Evolutionary conservation across 1,140 invertebrate species (phyloP).

Genomic region (Nylanderia fulva): DNA sequence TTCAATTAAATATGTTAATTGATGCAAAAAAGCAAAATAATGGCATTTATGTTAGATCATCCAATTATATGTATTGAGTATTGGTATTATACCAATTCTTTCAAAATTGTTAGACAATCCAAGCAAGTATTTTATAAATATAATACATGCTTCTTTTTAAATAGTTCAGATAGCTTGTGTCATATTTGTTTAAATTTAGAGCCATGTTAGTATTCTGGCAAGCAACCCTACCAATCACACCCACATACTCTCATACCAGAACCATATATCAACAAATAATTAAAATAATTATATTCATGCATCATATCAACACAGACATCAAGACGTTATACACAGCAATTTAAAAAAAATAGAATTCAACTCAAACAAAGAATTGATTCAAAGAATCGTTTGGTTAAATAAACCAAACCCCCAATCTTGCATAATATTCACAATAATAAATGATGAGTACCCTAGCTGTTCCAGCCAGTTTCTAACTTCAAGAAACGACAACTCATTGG

Average conservation of each 20-base stretch:
- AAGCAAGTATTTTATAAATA: neutral
- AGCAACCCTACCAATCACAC: neutral
- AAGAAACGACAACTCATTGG: conserved; percentile 97
- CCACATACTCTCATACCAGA: neutral
- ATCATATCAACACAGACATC: neutral
- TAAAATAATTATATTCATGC: neutral
- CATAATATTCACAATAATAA: conserved; percentile 60
- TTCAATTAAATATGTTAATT: neutral
- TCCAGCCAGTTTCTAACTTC: conserved; percentile 98
- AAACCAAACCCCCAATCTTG: neutral
- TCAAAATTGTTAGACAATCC: neutral
- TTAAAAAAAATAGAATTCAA: neutral
- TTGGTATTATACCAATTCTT: neutral
- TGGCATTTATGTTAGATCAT: neutral
- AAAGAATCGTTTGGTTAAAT: conserved; percentile 66
- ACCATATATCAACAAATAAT: conserved; percentile 41
- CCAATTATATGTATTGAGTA: neutral
- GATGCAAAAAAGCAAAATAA: conserved; percentile 12
- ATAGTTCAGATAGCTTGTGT: too few species aligned
- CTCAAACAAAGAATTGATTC: conserved; percentile 28
- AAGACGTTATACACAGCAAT: neutral
- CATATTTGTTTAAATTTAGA: conserved; percentile 23
- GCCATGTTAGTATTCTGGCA: neutral
- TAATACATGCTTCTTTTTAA: neutral
- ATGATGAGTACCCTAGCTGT: conserved; percentile 90